Evolutionary conservation across 2,888 invertebrate genomes (phyloP).

Genomic region (Acrobasis repandana): DNA sequence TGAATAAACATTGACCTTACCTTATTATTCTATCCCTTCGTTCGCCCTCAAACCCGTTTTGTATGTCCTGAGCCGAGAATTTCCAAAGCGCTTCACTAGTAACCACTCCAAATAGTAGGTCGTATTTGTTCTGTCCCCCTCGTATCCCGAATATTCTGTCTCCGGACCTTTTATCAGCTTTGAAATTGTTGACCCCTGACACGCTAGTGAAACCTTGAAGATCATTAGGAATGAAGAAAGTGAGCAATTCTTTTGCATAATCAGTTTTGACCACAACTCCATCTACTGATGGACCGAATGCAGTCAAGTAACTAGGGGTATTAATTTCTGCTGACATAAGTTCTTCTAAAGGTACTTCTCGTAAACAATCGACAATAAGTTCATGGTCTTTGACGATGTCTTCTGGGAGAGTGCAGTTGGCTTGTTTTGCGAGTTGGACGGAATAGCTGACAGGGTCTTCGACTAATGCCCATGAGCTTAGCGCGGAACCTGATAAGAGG

Average conservation of each 20-base stretch:
- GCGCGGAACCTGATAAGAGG: conserved; percentile 92
- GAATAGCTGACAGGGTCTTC: conserved; percentile 93
- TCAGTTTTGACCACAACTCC: conserved; percentile 96
- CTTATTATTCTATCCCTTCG: conserved; percentile 92
- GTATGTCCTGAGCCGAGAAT: conserved; percentile 92
- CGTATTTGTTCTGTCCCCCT: conserved; percentile 87
- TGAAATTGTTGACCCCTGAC: conserved; percentile 80
- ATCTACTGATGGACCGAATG: conserved; percentile 97
- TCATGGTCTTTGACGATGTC: conserved; percentile 92
- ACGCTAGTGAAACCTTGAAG: conserved; percentile 85
- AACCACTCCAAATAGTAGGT: conserved; percentile 95
- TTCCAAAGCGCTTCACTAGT: conserved; percentile 96
- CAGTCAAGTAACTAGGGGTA: conserved; percentile 91
- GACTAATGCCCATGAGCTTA: conserved; percentile 94
- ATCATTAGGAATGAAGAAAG: conserved; percentile 87
- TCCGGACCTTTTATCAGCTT: conserved; percentile 84
- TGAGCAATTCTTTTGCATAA: conserved; percentile 90
- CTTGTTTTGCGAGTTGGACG: conserved; percentile 90
- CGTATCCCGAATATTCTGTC: conserved; percentile 83
- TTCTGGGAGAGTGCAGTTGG: conserved; percentile 92
- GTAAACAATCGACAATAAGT: conserved; percentile 91
- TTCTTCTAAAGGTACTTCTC: conserved; percentile 89
- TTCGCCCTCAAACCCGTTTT: conserved; percentile 94
- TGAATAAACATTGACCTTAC: conserved; percentile 73
- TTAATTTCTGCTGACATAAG: conserved; percentile 89